Conservation (phyloP, 2,113 vertebrate species). For the Stigmatopora argus region DNA sequence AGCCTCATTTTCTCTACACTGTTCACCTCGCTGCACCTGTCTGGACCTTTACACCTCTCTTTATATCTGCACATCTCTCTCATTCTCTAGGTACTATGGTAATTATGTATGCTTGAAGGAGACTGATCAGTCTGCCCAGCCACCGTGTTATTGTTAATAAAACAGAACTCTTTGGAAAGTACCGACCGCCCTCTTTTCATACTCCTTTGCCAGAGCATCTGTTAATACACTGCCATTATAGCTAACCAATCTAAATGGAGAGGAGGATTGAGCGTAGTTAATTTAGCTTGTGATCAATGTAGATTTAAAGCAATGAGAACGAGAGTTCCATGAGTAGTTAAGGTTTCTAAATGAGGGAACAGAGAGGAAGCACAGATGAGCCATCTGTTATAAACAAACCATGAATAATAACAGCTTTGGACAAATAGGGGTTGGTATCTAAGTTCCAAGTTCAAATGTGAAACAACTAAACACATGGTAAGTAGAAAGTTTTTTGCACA, state of each 20-base stretch:
- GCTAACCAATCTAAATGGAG: conserved; percentile 48
- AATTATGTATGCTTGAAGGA: conserved; percentile 59
- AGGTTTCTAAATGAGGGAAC: conserved; percentile 21
- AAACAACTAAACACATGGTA: no score
- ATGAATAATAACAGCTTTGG: conserved; percentile 6
- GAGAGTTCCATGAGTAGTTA: conserved; percentile 11
- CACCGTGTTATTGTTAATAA: conserved; percentile 60
- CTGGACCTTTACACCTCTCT: conserved; percentile 39
- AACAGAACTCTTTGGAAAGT: conserved; percentile 51
- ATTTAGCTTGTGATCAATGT: conserved; percentile 47
- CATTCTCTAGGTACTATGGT: conserved; percentile 24
- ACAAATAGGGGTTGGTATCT: not conserved
- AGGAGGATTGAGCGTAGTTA: conserved; percentile 35
- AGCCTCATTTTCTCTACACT: conserved; percentile 44
- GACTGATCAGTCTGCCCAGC: conserved; percentile 51
- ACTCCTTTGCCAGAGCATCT: conserved; percentile 34
- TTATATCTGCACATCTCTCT: conserved; percentile 16
- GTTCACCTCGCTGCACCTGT: conserved; percentile 58
- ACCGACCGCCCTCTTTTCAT: conserved; percentile 31
- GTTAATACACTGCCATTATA: conserved; percentile 46
- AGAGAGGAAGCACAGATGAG: conserved; percentile 7
- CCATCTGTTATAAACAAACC: conserved; percentile 8
- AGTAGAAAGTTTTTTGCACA: no score
- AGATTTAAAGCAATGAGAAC: conserved; percentile 25
- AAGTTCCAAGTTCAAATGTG: no score